Percentiles rank a stretch among this genome's conserved stretches.
These are phyloP conservation scores for Xenopus laevis DNA, from an alignment of 2,113 vertebrate species.

Conservation along the genomic window DNA sequence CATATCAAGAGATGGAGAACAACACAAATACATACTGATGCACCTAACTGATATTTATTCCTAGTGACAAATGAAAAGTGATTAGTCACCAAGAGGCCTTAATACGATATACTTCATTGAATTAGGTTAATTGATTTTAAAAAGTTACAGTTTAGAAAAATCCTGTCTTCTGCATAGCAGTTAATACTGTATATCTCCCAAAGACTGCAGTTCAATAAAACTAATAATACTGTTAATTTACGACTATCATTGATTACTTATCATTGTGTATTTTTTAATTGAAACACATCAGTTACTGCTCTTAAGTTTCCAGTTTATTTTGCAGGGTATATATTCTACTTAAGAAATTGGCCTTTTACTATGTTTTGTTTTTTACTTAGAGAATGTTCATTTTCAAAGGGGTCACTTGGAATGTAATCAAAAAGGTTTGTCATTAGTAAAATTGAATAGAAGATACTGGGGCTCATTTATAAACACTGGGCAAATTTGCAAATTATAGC, in stretches of 20 bases:
- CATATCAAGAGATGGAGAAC: neutral
- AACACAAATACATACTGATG: neutral
- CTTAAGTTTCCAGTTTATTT: neutral
- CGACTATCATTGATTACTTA: neutral
- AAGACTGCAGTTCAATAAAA: neutral
- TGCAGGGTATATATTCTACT: neutral
- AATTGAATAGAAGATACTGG: too few species aligned
- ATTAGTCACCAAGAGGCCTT: neutral
- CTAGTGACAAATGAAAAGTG: neutral
- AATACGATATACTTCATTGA: neutral
- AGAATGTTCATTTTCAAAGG: too few species aligned
- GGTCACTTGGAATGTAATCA: too few species aligned
- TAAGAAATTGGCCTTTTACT: neutral
- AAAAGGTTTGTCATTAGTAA: too few species aligned
- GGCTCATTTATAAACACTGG: too few species aligned
- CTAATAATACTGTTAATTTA: constrained; percentile 3
- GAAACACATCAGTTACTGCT: neutral
- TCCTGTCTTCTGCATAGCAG: neutral
- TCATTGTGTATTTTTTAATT: neutral
- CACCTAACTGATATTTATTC: neutral
- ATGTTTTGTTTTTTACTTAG: too few species aligned
- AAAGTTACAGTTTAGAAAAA: neutral
- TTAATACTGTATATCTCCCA: neutral
- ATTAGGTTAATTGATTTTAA: neutral
- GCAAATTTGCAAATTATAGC: too few species aligned